Evolutionary conservation across 2,797 vertebrate genomes (phyloP), one percentile per base, ranked within the genome.

Genomic region (Chrysocyon brachyurus): DNA sequence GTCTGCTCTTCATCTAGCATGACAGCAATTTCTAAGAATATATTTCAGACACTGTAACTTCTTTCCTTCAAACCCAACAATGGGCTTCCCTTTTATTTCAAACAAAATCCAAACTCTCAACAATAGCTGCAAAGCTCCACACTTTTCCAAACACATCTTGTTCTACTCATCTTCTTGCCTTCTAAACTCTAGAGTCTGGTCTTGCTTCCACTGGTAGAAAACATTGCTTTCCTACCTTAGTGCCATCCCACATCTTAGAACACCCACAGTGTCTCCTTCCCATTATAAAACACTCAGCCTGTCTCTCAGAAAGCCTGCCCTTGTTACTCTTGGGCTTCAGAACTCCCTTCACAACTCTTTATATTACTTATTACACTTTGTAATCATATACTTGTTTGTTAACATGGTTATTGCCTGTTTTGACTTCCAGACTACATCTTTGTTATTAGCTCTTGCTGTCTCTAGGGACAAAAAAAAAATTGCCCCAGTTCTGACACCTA

Each of bases 361-460:
- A 88, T n/a, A n/a, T 5, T 56, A 66, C 1, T 21, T 63, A 61
- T 17, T 49, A 31, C 1, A 49, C 3, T n/a, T 1, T 70, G 10
- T 40, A 64, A 78, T 52, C 9, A 28, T 54, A 83, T 2, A 63
- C 26, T 36, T 87, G 28, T 40, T 75, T 12, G 26, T 92, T 72
- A 56, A 72, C 6, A 87, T 77, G 31, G 0, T 57, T 56, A 82
- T 9, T 70, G 3, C 12, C 40, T 88, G 12, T 81, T 94, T 91
- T 68, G 33, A 78, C 21, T 31, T 87, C 26, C 40, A 90, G 19
- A 66, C 54, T 54, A 64, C 31, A 10, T 79, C 21, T 73, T 22
- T 95, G 75, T 92, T 88, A 64, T 72, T 77, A 24, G 91, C 8
- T 3, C 90, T 82, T 86, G 14, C n/a, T 84, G 73, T 36, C 28